Evolutionary conservation across 2,113 vertebrate genomes (phyloP).

Genomic region (Columba janthina): DNA sequence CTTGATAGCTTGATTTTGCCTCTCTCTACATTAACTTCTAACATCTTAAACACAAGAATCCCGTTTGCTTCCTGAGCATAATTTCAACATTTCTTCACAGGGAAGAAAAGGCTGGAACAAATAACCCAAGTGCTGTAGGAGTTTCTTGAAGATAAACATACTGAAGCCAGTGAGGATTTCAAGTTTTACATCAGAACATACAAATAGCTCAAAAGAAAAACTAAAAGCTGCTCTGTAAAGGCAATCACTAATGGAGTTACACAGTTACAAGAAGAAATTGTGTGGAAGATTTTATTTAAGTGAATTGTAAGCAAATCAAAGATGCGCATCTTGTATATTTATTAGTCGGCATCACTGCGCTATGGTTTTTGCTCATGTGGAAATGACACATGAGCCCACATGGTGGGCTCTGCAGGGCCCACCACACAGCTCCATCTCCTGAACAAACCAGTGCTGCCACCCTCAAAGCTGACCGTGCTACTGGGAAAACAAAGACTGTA

Average conservation of each 20-base stretch:
- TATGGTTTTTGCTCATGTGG: background rate
- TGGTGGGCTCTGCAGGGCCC: background rate
- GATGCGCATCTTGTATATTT: background rate
- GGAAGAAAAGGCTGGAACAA: background rate
- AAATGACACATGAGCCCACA: too few relatives aligned
- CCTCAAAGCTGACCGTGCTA: background rate
- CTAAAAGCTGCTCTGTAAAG: background rate
- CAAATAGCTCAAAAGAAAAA: background rate
- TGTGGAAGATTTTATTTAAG: background rate
- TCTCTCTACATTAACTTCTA: background rate
- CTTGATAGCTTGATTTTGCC: background rate
- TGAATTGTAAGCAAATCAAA: background rate
- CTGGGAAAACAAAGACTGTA: background rate
- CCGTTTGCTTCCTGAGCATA: background rate
- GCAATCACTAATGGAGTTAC: background rate
- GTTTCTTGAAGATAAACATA: background rate
- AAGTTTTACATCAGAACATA: background rate
- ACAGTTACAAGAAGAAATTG: background rate
- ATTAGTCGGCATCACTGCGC: background rate
- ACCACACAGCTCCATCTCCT: background rate
- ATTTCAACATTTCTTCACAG: background rate
- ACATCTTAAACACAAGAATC: background rate
- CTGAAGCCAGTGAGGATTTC: background rate
- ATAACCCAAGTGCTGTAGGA: background rate
- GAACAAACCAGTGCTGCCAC: background rate